Percentiles rank a stretch among this genome's conserved stretches.
These are phyloP conservation scores for Campodea augens DNA, from an alignment of 1,140 invertebrate species.

Conservation along the genomic window DNA sequence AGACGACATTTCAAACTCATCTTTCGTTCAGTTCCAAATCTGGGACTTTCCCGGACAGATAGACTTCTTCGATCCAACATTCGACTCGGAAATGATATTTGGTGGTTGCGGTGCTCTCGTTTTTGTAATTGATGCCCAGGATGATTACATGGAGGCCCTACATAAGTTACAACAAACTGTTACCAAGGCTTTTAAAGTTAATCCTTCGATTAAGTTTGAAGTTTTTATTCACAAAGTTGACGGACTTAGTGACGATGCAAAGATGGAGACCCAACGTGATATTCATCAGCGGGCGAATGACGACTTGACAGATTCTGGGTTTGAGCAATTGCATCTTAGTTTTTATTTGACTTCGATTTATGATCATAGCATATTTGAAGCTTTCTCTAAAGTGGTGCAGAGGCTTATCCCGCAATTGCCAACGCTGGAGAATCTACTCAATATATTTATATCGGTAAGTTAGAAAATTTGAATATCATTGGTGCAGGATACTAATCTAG, in stretches of 20 bases:
- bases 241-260: slow-evolving; percentile 93
- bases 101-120: slow-evolving; percentile 87
- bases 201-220: slow-evolving; percentile 94
- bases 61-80: slow-evolving; percentile 88
- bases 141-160: slow-evolving; percentile 92
- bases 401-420: slow-evolving; percentile 95
- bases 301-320: slow-evolving; percentile 68
- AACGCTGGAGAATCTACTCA: slow-evolving; percentile 93
- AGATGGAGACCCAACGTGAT: slow-evolving; percentile 95
- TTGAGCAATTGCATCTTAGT: slow-evolving; percentile 69
- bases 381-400: slow-evolving; percentile 99
- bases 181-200: slow-evolving; percentile 87
- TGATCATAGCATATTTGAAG: slow-evolving; percentile 99
- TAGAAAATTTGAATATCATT: too few relatives aligned
- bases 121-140: slow-evolving; percentile 98
- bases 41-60: slow-evolving; percentile 99
- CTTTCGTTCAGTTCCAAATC: slow-evolving; percentile 98
- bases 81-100: slow-evolving; percentile 91
- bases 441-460: slow-evolving; percentile 94
- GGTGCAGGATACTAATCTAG: too few relatives aligned
- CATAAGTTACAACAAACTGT: slow-evolving; percentile 82
- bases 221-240: slow-evolving; percentile 98
- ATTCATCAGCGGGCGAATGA: slow-evolving; percentile 94
- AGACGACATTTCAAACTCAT: slow-evolving; percentile 90
- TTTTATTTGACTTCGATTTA: slow-evolving; percentile 98